Base-by-base conservation (phyloP, 2,888 invertebrate species). In the Macrosiphum euphorbiae region DNA sequence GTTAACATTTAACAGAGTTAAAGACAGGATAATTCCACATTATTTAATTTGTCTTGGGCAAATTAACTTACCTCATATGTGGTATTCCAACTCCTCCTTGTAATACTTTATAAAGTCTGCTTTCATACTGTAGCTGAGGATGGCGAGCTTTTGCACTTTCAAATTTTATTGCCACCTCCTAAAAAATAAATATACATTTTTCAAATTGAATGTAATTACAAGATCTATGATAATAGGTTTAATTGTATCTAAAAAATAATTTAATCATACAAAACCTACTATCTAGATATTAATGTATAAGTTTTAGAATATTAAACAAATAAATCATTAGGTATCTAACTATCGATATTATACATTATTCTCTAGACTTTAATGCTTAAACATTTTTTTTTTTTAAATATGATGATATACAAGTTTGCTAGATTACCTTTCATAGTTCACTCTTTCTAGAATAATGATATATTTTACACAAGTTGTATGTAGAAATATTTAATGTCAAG, bases 91-190 rank as follows among this genome's bases (percentile, higher is more conserved):
- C 97, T 96, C 99, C 99, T 95, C 99, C 99, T 96, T 99, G 98
- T 96, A 99, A 97, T 96, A 99, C 98, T 97, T 99, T 98, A 97
- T 99, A 99, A 95, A 99, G 97, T 97, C 99, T 98, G 96, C 99
- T 99, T 96, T 99, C 99, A 96, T 99, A 99, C 95, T 99, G 97
- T 95, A 99, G 97, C 96, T 99, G 99, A 84, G 99, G 99, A 96
- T 99, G 99, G 95, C 99, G 98, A 95, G 99, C 99, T 96, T 98
- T 98, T 95, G 98, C 97, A 95, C 98, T 98, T 97, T 99, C 99
- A 96, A 99, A 97, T 97, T 99, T 99, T 95, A 99, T 99, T 95
- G 99, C 99, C 95, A 99, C 99, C 97, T 99, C 99, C 98, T 99
- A 96, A 91, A 96, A 96, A 67, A 90, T 7, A 24, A 78, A n/a